A percentile compares a stretch with the other conserved stretches of the same genome.
Conservation (phyloP, 1,140 invertebrate species). For the Rhopalosiphum maidis region DNA sequence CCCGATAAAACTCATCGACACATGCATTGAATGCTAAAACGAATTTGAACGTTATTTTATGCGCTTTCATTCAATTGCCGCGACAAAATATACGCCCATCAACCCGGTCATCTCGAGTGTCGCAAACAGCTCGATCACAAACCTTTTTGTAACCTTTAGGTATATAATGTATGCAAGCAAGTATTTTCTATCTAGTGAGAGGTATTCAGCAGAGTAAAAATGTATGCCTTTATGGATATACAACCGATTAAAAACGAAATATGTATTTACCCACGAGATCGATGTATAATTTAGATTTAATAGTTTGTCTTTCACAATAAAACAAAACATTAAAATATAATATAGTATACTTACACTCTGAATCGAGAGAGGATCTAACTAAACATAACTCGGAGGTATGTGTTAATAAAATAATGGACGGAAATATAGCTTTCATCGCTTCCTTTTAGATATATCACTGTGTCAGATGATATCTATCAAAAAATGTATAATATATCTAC, state of each 20-base stretch:
- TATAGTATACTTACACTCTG: neutral
- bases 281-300: neutral
- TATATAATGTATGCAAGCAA: neutral
- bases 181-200: neutral
- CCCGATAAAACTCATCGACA: neutral
- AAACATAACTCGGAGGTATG: too few species aligned
- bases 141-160: neutral
- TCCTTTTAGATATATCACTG: too few species aligned
- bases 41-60: neutral
- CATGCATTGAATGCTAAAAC: neutral
- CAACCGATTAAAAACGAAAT: too few species aligned
- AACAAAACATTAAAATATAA: neutral
- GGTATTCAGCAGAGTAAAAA: neutral
- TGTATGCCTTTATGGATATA: neutral
- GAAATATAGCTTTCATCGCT: too few species aligned
- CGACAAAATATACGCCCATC: neutral
- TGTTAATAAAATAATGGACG: too few species aligned
- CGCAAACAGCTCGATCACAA: neutral
- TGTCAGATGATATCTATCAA: too few species aligned
- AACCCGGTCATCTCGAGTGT: neutral
- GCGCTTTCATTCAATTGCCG: neutral
- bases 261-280: neutral
- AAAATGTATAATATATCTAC: neutral
- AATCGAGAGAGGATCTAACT: too few species aligned
- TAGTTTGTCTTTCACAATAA: neutral